Evolutionary conservation across 2,113 vertebrate genomes (phyloP).

Genomic region (Tragelaphus imberbis): DNA sequence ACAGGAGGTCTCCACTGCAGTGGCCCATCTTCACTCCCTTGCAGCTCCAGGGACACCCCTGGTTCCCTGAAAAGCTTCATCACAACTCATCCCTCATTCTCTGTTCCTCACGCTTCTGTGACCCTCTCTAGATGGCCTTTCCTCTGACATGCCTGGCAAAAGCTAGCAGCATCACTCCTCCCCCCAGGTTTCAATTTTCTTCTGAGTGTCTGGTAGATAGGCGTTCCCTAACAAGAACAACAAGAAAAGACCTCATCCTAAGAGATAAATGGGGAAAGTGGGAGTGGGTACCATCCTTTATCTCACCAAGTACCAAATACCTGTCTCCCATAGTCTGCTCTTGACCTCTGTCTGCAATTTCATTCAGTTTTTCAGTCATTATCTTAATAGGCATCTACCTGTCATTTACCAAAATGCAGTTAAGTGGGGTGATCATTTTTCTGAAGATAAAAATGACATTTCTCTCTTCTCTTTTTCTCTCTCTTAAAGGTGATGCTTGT

Average conservation of each 20-base stretch:
- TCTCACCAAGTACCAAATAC: conserved; percentile 25
- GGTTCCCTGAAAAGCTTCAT: no score
- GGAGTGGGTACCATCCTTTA: not conserved
- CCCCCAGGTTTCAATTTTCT: not conserved
- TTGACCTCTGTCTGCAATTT: conserved; percentile 46
- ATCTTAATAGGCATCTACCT: conserved; percentile 54
- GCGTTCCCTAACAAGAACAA: not conserved
- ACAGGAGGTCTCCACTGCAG: fast-evolving
- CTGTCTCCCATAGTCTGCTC: not conserved
- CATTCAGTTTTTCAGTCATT: conserved; percentile 23
- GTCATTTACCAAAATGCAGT: conserved; percentile 47
- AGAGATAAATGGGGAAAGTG: not conserved
- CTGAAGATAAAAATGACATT: conserved; percentile 52
- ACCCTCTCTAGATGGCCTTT: not conserved
- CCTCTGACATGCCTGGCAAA: not conserved
- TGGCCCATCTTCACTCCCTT: no score
- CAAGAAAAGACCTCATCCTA: conserved; percentile 14
- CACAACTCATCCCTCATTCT: not conserved
- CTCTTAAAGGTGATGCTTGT: not conserved
- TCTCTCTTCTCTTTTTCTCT: conserved; percentile 2
- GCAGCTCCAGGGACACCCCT: not conserved
- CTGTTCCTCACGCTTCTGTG: not conserved
- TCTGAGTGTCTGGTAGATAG: not conserved
- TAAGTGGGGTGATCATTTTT: conserved; percentile 44
- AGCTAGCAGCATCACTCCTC: not conserved